A percentile compares a stretch with the other conserved stretches of the same genome.
Evolutionary conservation across 2,113 vertebrate species (phyloP).

Genomic region (Tamias sibiricus): DNA sequence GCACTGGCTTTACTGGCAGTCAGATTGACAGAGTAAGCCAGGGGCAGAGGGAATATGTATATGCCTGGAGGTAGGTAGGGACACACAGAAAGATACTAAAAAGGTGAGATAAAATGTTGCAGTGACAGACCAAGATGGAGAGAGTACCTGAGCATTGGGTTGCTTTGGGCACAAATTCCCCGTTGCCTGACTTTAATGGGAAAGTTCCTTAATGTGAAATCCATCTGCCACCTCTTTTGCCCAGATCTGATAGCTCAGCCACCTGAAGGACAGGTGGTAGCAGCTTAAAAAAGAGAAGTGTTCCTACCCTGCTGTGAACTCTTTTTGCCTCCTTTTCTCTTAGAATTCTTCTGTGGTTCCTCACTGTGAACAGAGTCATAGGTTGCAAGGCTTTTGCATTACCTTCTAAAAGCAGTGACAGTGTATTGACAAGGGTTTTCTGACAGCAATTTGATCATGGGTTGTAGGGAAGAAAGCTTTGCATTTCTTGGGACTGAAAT

Average conservation of each 20-base stretch:
- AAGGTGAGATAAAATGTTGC: neutral
- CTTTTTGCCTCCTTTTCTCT: slow-evolving; percentile 5
- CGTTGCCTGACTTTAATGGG: neutral
- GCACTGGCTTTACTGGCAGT: slow-evolving; percentile 11
- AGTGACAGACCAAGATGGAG: slow-evolving; percentile 9
- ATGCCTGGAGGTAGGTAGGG: neutral
- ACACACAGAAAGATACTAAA: neutral
- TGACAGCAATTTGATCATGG: neutral
- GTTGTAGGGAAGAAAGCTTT: neutral
- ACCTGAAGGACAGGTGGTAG: neutral
- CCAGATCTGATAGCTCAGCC: neutral
- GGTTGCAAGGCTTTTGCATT: neutral
- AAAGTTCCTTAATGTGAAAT: slow-evolving; percentile 1
- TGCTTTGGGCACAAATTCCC: neutral
- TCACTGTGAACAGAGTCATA: neutral
- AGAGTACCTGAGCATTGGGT: neutral
- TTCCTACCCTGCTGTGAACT: neutral
- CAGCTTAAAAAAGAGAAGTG: neutral
- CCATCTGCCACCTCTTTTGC: neutral
- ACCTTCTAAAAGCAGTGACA: neutral
- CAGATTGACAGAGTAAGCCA: neutral
- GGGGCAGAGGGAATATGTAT: neutral
- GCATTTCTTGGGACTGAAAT: neutral
- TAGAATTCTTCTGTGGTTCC: neutral
- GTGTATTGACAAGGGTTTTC: neutral